Base-by-base conservation (phyloP, 2,888 invertebrate genomes). In the Protonemura montana region DNA sequence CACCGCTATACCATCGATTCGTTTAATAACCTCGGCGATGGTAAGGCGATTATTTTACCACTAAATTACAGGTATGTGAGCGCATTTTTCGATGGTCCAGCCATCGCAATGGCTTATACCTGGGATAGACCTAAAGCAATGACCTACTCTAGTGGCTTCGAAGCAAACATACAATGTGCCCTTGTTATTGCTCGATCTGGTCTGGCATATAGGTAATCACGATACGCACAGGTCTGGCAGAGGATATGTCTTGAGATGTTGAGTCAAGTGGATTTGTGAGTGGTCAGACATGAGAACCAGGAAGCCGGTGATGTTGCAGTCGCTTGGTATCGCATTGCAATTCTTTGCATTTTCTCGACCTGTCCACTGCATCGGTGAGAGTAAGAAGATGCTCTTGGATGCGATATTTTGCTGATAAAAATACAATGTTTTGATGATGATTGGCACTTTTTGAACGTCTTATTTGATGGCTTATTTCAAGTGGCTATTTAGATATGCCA, bases 91-190 rank as follows among this genome's bases (percentile, higher is more conserved):
- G 59, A 59, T 59, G 59, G 59, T 59, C 59, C 59, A 59, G 59
- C 59, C 21, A 10, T 59, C 59, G 59, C 59, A 7, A 21, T 41
- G 13, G 41, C 13, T 59, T 59, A 21, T 10, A 16, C 7, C 59
- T 16, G 59, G 59, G 59, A 59, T 59, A 21, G 59, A 59, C 59
- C 59, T 59, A 21, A 59, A 59, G 59, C 59, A 7, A 59, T 59
- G 59, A 59, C 59, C 59, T 59, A 59, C 59, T 59, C 59, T 59
- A 59, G 59, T 59, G 21, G 59, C 59, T n/a, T n/a, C n/a, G n/a
- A n/a, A n/a, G n/a, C n/a, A n/a, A n/a, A 59, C 21, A 59, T 2
- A 59, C 59, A 59, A 59, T 59, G 21, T 59, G 59, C 59, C 59
- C 59, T 59, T 59, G 59, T 59, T 59, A 10, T 59, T 21, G 21